Base-by-base conservation (phyloP, 2,888 invertebrate species). In the Limnephilus lunatus region DNA sequence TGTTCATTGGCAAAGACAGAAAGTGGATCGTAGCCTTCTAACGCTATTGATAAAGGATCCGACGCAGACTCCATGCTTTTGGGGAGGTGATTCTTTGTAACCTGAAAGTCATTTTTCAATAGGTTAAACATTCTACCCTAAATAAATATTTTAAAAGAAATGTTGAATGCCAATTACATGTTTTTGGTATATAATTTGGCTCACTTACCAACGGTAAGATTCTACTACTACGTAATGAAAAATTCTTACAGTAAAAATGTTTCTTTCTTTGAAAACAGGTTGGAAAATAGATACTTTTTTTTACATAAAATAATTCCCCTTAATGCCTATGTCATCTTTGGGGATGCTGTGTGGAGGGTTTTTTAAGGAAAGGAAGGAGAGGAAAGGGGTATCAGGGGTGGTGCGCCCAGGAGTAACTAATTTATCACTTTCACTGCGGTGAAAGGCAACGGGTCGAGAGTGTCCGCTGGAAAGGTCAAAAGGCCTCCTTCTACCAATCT, bases 11-110 rank as follows among this genome's bases (percentile, higher is more conserved):
- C 92, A 86, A 93, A 93, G 48, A 92, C 44, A 86, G 93, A 93
- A 25, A 93, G 90, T 14, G 93, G 93, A 92, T 93, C 93, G 81
- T 91, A 92, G 3, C 93, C 93, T 81, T 93, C 93, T 68, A 93
- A 81, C 3, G 93, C 92, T 48, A 93, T 89, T 12, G 93, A 93
- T n/a, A 93, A 87, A n/a, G 93, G 93, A 89, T 93, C 93, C 30
- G 93, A 92, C 14, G 91, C 82, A 85, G 92, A 68, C 53, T 93
- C 92, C 82, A 39, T 88, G 35, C 80, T 87, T 86, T 86, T 87
- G 35, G 32, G 48, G 19, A 48, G 31, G 15, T 85, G 53, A 83
- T 91, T 89, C 83, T 91, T 92, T 1, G 91, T 87, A 31, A 92
- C 82, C 92, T 91, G 81, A 87, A 82, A 91, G 85, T 31, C 19